Percentiles rank a stretch among this genome's conserved stretches.
phyloP scores from a whole-genome alignment of 2,888 invertebrate species.

The Lithosia quadra region DNA sequence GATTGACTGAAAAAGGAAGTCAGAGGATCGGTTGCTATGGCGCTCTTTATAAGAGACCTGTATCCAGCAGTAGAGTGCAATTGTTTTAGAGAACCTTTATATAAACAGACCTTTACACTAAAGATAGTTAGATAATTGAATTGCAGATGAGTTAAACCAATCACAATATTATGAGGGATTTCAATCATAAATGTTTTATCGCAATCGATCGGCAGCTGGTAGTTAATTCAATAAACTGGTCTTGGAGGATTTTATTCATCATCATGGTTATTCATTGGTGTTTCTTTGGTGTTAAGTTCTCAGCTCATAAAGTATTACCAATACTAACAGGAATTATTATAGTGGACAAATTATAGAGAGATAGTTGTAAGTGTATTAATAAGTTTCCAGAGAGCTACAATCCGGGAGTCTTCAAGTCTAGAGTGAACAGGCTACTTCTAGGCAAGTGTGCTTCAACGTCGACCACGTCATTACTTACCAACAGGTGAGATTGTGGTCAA shows the following conservation, averaged over 20 bases:
- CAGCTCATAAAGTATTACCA: slow-evolving; percentile 31
- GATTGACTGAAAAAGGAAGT: background rate
- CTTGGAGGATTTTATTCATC: slow-evolving; percentile 40
- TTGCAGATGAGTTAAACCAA: slow-evolving; percentile 54
- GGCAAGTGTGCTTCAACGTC: too few relatives aligned
- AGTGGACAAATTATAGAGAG: background rate
- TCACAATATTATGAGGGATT: slow-evolving; percentile 56
- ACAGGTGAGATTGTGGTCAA: too few relatives aligned
- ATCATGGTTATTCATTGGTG: slow-evolving; percentile 38
- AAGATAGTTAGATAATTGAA: slow-evolving; percentile 49
- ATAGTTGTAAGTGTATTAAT: too few relatives aligned
- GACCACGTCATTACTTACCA: too few relatives aligned
- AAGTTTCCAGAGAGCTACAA: too few relatives aligned
- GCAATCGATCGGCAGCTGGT: slow-evolving; percentile 51
- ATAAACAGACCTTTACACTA: slow-evolving; percentile 33
- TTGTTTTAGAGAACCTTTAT: background rate
- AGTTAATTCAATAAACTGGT: slow-evolving; percentile 52
- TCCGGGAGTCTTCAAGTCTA: too few relatives aligned
- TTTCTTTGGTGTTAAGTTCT: slow-evolving; percentile 39
- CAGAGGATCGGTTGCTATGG: background rate
- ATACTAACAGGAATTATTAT: background rate
- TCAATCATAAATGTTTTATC: slow-evolving; percentile 61
- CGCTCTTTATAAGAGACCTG: background rate
- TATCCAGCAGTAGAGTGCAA: background rate
- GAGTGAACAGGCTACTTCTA: too few relatives aligned